phyloP scores from a whole-genome alignment of 2,113 vertebrate species.

The Scopus umbretta region DNA sequence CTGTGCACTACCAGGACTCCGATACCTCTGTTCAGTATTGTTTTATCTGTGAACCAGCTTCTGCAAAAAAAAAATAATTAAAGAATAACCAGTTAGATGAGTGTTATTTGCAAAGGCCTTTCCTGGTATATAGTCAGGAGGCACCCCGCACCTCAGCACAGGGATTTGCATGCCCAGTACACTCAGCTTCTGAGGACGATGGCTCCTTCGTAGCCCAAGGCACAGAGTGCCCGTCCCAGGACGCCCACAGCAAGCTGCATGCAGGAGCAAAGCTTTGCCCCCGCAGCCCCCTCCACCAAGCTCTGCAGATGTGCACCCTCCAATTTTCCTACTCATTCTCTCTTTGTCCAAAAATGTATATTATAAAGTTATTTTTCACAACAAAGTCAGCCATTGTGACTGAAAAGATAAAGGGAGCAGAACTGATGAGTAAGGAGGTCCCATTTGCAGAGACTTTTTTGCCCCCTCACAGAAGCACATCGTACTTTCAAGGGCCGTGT shows the following conservation, averaged over 20 bases:
- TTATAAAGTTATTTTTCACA: neutral
- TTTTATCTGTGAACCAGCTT: neutral
- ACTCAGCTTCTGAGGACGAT: neutral
- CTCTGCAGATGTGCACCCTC: neutral
- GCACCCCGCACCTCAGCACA: accelerated
- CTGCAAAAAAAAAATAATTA: neutral
- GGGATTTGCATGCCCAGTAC: neutral
- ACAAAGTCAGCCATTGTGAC: neutral
- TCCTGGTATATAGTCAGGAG: neutral
- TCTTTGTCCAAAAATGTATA: neutral
- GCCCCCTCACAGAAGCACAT: neutral
- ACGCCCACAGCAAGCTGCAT: neutral
- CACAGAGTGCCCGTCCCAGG: neutral
- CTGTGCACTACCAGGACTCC: neutral
- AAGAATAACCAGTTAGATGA: neutral
- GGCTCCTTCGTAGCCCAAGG: neutral
- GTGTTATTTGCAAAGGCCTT: neutral
- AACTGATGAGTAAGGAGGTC: neutral
- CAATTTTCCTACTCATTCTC: neutral
- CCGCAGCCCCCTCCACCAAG: neutral
- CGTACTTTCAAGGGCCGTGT: neutral
- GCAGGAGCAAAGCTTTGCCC: neutral
- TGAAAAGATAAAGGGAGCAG: neutral
- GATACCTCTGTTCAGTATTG: neutral
- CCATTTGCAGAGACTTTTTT: neutral